phyloP scores from a whole-genome alignment of 1,140 invertebrate species.

The Drosophila prosaltans region DNA sequence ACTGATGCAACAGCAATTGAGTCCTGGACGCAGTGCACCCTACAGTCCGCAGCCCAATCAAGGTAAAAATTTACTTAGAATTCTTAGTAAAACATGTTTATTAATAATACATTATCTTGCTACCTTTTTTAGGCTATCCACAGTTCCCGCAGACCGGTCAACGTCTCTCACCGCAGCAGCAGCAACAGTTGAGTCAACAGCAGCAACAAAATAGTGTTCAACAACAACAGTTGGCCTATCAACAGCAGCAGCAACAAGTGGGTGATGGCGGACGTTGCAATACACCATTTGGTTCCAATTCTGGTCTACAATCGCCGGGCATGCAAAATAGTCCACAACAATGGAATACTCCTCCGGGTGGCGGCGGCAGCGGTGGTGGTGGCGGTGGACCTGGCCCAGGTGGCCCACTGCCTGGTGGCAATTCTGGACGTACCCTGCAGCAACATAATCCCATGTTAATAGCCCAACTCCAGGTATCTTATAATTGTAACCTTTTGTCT shows the following conservation, averaged over 20 bases:
- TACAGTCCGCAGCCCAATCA: constrained; percentile 81
- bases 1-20: constrained; percentile 81
- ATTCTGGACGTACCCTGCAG: constrained; percentile 82
- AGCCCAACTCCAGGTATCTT: constrained; percentile 88
- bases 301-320: constrained; percentile 71
- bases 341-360: constrained; percentile 34
- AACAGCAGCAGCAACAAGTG: constrained; percentile 70
- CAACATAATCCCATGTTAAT: constrained; percentile 92
- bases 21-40: constrained; percentile 75
- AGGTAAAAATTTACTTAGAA: constrained; percentile 40
- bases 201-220: constrained; percentile 65
- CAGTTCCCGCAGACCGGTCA: constrained; percentile 73
- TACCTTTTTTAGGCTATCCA: constrained; percentile 77
- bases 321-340: constrained; percentile 72
- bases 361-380: constrained; percentile 18
- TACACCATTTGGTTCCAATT: constrained; percentile 60
- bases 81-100: no score
- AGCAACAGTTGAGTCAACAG: constrained; percentile 68
- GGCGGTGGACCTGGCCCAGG: constrained; percentile 42
- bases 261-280: constrained; percentile 58
- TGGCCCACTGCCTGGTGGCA: constrained; percentile 48
- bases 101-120: no score
- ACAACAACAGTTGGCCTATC: constrained; percentile 75
- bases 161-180: constrained; percentile 69
- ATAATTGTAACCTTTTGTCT: constrained; percentile 18